These are phyloP conservation scores for Drosophila sp. DNA, from an alignment of 1,140 invertebrate species.

Conservation along the genomic window DNA sequence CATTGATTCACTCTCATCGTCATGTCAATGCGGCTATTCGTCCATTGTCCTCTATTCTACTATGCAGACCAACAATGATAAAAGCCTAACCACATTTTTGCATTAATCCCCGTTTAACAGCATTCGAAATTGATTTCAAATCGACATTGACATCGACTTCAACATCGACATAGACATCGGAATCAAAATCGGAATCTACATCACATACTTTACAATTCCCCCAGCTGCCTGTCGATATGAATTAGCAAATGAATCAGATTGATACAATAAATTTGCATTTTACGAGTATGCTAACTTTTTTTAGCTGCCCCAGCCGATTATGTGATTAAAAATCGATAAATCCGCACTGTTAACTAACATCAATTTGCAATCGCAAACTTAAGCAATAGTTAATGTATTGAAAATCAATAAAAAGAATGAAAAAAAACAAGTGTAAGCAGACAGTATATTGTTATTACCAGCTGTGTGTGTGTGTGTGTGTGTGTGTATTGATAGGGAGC, in stretches of 20 bases:
- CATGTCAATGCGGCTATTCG: too few relatives aligned
- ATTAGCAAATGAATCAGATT: slow-evolving; percentile 11
- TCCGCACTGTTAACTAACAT: too few relatives aligned
- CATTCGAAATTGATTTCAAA: slow-evolving; percentile 8
- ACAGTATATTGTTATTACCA: slow-evolving; percentile 1
- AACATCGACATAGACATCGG: background rate
- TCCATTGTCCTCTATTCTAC: background rate
- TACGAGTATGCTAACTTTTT: background rate
- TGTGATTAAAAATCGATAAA: slow-evolving; percentile 2
- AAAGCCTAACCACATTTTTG: slow-evolving; percentile 28
- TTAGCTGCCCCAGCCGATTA: background rate
- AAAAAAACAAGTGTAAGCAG: slow-evolving; percentile 44
- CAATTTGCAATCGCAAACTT: background rate
- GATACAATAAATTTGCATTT: slow-evolving; percentile 27
- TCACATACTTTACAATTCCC: background rate
- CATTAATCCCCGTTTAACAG: slow-evolving; percentile 18
- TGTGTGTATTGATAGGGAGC: background rate
- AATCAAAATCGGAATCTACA: background rate
- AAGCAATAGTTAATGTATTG: slow-evolving; percentile 49
- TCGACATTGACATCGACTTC: slow-evolving; percentile 4
- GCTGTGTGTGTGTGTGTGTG: background rate
- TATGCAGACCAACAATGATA: slow-evolving; percentile 1
- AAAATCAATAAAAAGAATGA: slow-evolving; percentile 76
- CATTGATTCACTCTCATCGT: slow-evolving; percentile 18
- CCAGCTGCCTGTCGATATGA: background rate